phyloP scores from a whole-genome alignment of 2,113 vertebrate genomes.

The Poeciliopsis occidentalis region DNA sequence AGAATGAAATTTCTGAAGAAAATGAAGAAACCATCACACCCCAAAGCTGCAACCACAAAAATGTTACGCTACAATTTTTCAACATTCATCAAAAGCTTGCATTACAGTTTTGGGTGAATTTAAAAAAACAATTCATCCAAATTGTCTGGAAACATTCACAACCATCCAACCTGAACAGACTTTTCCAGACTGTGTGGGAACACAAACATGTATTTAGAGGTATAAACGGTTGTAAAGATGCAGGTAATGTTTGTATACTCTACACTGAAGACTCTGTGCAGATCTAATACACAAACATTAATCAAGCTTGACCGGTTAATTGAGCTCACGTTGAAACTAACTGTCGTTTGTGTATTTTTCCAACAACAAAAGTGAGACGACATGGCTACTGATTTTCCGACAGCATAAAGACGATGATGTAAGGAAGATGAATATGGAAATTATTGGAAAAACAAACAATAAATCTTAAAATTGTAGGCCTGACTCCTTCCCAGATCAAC shows the following conservation, averaged over 20 bases:
- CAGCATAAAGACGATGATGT: background rate
- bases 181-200: too few species aligned
- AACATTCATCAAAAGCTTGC: background rate
- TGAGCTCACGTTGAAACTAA: background rate
- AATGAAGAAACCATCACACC: background rate
- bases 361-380: conserved; percentile 7
- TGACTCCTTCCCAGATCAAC: conserved; percentile 22
- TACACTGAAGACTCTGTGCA: background rate
- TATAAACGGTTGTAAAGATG: background rate
- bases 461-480: conserved; percentile 16
- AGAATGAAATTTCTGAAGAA: background rate
- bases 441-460: conserved; percentile 18
- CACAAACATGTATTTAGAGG: background rate
- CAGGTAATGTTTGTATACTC: background rate
- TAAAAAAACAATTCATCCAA: too few species aligned
- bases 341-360: conserved; percentile 4
- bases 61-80: background rate
- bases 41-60: background rate
- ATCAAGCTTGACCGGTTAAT: conserved; percentile 2
- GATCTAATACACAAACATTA: background rate
- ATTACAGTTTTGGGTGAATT: background rate
- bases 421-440: conserved; percentile 20
- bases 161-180: too few species aligned
- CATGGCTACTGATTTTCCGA: conserved; percentile 5
- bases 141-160: too few species aligned